Base-by-base conservation (phyloP, 2,113 vertebrate species). In the Peromyscus maniculatus region DNA sequence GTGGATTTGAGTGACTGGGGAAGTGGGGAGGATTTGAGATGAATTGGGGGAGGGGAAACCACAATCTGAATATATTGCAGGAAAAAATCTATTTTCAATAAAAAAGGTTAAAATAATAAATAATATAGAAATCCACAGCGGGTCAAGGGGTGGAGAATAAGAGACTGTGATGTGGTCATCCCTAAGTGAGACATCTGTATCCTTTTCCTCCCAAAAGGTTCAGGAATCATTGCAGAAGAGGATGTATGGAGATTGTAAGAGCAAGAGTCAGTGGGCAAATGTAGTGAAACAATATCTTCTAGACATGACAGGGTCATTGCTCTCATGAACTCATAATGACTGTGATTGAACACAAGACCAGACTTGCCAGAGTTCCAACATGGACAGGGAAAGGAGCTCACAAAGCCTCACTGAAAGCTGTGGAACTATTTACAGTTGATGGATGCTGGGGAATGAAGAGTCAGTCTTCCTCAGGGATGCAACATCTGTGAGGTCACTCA, bases 351-450 rank as follows among this genome's bases (percentile, higher is more conserved):
- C 17, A 36, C 49, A 80, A 21, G 17, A 21, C 31, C 31, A 80
- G 55, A 36, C 49, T 7, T 21, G 33, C 17, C 16, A 0, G 36
- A n/a, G 7, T n/a, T 59, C 2, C 5, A n/a, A 0, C 15, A 33
- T 79, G 49, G 77, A 3, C 8, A 79, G 21, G 3, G 33, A n/a
- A n/a, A 10, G 19, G 62, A n/a, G 2, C 19, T 82, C 36, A 57
- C 0, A 12, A 22, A 82, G 5, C 16, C 21, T 22, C 52, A 59
- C 10, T 36, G 17, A 1, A 57, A n/a, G 52, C 9, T 82, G 52
- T 57, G 13, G 36, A 57, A n/a, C 2, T 36, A 59, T 10, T n/a
- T 4, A 59, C 4, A 24, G 5, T 5, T 59, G 79, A 74, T 22
- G 36, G 4, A 31, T 24, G 31, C 79, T 22, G 19, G 9, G 11